phyloP scores from a whole-genome alignment of 1,140 invertebrate genomes.

The Linepithema humile region DNA sequence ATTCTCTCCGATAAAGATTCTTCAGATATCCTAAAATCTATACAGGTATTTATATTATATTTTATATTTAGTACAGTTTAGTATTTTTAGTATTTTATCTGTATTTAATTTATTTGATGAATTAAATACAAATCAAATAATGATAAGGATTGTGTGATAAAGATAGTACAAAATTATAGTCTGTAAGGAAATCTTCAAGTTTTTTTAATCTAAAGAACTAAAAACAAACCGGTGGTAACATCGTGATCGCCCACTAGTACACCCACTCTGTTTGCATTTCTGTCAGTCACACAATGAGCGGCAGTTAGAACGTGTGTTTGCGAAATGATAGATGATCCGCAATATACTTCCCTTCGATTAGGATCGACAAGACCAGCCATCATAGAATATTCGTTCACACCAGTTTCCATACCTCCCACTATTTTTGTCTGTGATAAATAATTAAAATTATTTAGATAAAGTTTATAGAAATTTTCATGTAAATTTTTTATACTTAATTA shows the following conservation, averaged over 20 bases:
- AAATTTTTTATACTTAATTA: neutral
- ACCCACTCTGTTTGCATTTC: slow-evolving; percentile 66
- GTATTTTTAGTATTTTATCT: neutral
- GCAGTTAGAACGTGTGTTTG: slow-evolving; percentile 87
- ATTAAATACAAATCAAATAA: too few species aligned
- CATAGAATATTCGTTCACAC: slow-evolving; percentile 88
- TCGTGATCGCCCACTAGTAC: slow-evolving; percentile 86
- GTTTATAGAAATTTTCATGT: neutral
- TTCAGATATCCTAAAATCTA: neutral
- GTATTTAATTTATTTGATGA: neutral
- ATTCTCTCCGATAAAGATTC: neutral
- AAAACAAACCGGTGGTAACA: slow-evolving; percentile 66
- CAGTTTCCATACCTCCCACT: slow-evolving; percentile 86
- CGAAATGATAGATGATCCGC: slow-evolving; percentile 89
- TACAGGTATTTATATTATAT: neutral
- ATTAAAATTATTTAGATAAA: neutral
- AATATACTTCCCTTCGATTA: slow-evolving; percentile 81
- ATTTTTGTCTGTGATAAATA: slow-evolving; percentile 84
- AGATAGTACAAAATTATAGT: neutral
- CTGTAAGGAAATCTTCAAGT: neutral
- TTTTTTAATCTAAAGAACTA: neutral
- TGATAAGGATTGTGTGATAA: neutral
- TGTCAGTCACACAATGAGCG: slow-evolving; percentile 86
- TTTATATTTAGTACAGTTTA: neutral
- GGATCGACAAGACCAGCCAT: slow-evolving; percentile 86